phyloP scores from a whole-genome alignment of 2,888 invertebrate species.

The Metellina segmentata region DNA sequence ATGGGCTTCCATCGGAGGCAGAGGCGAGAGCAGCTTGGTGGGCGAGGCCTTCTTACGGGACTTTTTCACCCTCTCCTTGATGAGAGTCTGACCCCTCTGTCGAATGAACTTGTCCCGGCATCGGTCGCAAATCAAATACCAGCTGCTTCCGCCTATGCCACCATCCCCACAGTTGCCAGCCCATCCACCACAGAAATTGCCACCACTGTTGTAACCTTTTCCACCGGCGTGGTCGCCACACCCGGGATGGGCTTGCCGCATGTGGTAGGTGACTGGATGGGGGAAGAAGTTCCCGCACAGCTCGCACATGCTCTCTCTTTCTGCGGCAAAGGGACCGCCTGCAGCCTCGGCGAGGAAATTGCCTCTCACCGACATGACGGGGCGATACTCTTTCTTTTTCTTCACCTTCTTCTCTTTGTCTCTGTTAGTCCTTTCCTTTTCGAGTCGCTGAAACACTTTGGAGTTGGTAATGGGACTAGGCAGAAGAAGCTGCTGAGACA shows the following conservation, averaged over 20 bases:
- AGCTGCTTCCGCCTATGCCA: conserved; percentile 88
- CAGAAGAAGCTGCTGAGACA: conserved; percentile 85
- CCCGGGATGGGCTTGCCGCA: conserved; percentile 93
- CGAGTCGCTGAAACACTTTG: conserved; percentile 81
- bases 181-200: conserved; percentile 93
- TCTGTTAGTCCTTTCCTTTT: conserved; percentile 81
- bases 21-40: conserved; percentile 79
- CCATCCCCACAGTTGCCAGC: conserved; percentile 94
- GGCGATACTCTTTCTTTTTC: conserved; percentile 84
- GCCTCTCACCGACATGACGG: conserved; percentile 78
- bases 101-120: conserved; percentile 90
- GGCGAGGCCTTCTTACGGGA: conserved; percentile 78
- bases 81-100: conserved; percentile 77
- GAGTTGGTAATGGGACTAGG: conserved; percentile 83
- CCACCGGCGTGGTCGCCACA: conserved; percentile 92
- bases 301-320: conserved; percentile 87
- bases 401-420: conserved; percentile 81
- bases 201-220: conserved; percentile 95
- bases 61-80: conserved; percentile 78
- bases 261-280: conserved; percentile 93
- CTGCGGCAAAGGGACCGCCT: conserved; percentile 78
- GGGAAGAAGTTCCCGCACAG: conserved; percentile 87
- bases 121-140: conserved; percentile 95
- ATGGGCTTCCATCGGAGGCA: conserved; percentile 83
- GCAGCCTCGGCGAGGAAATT: conserved; percentile 80